Evolutionary conservation across 2,888 invertebrate species (phyloP), one percentile per base, ranked within the genome.

Genomic region (Autographa pulchrina): DNA sequence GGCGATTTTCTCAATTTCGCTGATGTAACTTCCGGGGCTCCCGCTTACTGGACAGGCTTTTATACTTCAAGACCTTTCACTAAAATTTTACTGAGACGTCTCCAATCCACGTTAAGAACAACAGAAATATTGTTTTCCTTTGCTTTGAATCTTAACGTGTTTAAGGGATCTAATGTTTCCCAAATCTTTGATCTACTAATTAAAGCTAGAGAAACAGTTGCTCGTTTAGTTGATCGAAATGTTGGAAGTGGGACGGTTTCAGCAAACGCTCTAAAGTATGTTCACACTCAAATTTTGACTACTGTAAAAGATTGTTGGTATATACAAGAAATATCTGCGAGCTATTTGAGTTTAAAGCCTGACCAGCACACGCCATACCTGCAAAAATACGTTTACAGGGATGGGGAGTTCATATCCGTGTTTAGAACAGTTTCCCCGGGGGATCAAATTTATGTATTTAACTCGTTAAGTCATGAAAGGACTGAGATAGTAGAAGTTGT

Each of bases 1-100:
- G 99, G 99, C 0, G 99, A 99, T 89, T 99, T 99, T 90, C 98
- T 98, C 88, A 99, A 99, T 4, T 99, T 99, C 92, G 98, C 99
- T 0, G 99, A 99, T 90, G 97, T 98, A 72, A 97, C 97, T 86
- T 97, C 97, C 9, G 98, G 98, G 0, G 95, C 97, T 31, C 98
- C 99, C 0, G 98, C 99, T 0, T 99, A 99, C 91, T 99, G 99
- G 99, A 98, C 98, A 4, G 99, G 99, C 0, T 99, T 98, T 92
- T 99, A 97, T 91, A 98, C 99, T 0, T 99, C 99, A 0, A 96
- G 98, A 52, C 98, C 98, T 0, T 97, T 97, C 84, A 97, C 97
- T 93, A 98, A 98, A 93, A 97, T 98, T 61, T 92, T 98, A 82
- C 97, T 99, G 90, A 96, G 98, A 6, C 98, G 99, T 82, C 94